Base-by-base conservation (phyloP, 2,113 vertebrate genomes). In the Campylomormyrus tamandua region DNA sequence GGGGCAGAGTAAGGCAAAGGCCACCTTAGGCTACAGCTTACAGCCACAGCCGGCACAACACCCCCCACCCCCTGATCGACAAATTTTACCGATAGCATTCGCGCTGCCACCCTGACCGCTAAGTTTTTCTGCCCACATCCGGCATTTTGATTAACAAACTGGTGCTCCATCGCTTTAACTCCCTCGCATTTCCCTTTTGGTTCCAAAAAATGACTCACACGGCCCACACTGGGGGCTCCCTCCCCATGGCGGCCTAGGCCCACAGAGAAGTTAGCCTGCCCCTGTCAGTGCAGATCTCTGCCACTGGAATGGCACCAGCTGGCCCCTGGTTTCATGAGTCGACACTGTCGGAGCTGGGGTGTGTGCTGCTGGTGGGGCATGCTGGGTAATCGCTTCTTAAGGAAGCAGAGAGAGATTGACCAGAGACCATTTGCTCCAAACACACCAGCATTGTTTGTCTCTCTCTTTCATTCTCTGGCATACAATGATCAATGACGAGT, bases 401-500 rank as follows among this genome's bases (percentile, higher is more conserved):
- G 90, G 91, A 91, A 35, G 92, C 21, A 45, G 90, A 90, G 66
- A 90, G 52, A 53, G 27, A 90, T 70, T 35, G 74, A 80, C 13
- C 53, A 19, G 83, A 74, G 90, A 46, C 45, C 91, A 39, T 93
- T 94, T 93, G 92, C 91, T 92, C 89, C 93, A 90, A 92, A 90
- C 92, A 92, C 94, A 92, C 91, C 93, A 93, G 91, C 94, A 92
- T 92, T 93, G 90, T 93, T 90, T 93, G 90, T 93, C 87, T 48
- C 90, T 93, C 90, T 90, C 90, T 94, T 92, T 94, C 91, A 87
- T 95, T 93, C 93, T 92, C 89, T 90, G 77, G 92, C 92, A 93
- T 93, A 91, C 94, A 92, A 91, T 93, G 93, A 94, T 95, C 93
- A 93, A 94, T 94, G 93, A 92, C 85, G 94, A 94, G 93, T 93